These are phyloP conservation scores for Scaptomyza hsui DNA, from an alignment of 1,140 invertebrate species.

Conservation along the genomic window DNA sequence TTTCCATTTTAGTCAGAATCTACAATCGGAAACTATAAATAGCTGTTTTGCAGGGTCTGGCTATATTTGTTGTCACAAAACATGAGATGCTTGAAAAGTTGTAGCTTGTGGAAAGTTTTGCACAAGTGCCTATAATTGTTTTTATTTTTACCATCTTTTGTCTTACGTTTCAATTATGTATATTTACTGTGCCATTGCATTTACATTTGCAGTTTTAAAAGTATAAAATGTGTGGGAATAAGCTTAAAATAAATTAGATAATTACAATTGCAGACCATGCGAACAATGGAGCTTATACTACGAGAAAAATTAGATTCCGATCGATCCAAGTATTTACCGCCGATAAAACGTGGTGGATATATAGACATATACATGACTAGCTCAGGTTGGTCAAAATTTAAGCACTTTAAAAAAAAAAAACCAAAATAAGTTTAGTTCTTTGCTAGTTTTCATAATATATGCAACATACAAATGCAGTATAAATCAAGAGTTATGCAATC, in stretches of 20 bases:
- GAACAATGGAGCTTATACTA: conserved; percentile 90
- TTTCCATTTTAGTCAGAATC: conserved; percentile 74
- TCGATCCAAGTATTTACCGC: conserved; percentile 91
- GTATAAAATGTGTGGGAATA: conserved; percentile 7
- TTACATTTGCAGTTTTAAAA: conserved; percentile 14
- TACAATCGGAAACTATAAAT: conserved; percentile 72
- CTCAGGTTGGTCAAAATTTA: conserved; percentile 87
- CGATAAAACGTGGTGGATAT: conserved; percentile 91
- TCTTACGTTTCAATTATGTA: conserved; percentile 7
- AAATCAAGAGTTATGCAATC: conserved; percentile 27
- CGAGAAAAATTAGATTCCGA: conserved; percentile 89
- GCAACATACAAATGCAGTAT: conserved; percentile 37
- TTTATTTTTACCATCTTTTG: conserved; percentile 13
- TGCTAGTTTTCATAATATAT: conserved; percentile 55
- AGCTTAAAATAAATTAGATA: conserved; percentile 22
- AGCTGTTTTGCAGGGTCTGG: conserved; percentile 51
- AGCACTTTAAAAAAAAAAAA: conserved; percentile 22
- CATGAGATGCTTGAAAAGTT: conserved; percentile 52
- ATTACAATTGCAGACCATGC: conserved; percentile 86
- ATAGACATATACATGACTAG: conserved; percentile 94
- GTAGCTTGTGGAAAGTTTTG: background rate
- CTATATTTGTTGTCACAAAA: conserved; percentile 35
- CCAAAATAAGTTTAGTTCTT: conserved; percentile 56
- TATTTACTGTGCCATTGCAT: no score
- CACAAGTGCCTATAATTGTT: background rate